Percentiles rank a stretch among this genome's conserved stretches.
Evolutionary conservation across 1,140 invertebrate genomes (phyloP).

Genomic region (Leptestheria dahalacensis): DNA sequence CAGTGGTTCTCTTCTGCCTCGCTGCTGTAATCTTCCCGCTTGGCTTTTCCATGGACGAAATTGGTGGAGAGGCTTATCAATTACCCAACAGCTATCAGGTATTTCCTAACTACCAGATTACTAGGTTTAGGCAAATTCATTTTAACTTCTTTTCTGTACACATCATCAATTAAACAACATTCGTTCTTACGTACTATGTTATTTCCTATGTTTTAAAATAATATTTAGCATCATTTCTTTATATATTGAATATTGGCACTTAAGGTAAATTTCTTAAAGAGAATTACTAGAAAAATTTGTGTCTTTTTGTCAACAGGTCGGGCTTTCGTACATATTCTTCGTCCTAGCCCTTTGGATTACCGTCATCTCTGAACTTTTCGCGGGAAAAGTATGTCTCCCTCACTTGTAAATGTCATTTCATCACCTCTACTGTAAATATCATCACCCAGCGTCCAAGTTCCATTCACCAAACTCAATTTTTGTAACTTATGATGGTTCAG

Average conservation of each 20-base stretch:
- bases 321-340: conserved; percentile 89
- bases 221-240: too few relatives aligned
- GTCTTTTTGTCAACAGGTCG: too few relatives aligned
- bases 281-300: too few relatives aligned
- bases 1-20: conserved; percentile 88
- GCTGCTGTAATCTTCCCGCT: conserved; percentile 92
- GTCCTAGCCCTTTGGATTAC: conserved; percentile 89
- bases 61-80: conserved; percentile 88
- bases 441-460: too few relatives aligned
- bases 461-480: too few relatives aligned
- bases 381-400: conserved; percentile 91
- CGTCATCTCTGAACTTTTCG: conserved; percentile 88
- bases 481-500: background rate
- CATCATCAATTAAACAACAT: too few relatives aligned
- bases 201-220: too few relatives aligned
- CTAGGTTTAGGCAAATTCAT: too few relatives aligned
- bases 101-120: too few relatives aligned
- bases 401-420: conserved; percentile 51
- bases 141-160: too few relatives aligned
- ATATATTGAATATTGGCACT: too few relatives aligned
- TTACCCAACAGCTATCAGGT: conserved; percentile 68
- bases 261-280: too few relatives aligned
- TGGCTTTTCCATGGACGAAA: conserved; percentile 88
- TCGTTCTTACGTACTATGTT: conserved; percentile 24
- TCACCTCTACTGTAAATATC: background rate